Conservation (phyloP, 2,113 vertebrate genomes). For the Podocnemis expansa region DNA sequence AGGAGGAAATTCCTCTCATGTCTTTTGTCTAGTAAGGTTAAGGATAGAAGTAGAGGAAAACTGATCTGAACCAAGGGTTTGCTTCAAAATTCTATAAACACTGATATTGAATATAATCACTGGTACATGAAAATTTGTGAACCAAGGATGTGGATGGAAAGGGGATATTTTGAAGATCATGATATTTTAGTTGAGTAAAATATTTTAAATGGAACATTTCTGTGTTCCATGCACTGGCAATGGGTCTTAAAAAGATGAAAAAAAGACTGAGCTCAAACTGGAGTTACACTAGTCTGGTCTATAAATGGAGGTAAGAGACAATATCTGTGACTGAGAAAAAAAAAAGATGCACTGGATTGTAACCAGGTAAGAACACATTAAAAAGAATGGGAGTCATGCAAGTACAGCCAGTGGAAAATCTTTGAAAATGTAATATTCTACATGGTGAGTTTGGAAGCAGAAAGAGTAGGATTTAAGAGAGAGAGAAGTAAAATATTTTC, state of each 20-base stretch:
- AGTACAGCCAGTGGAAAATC: not conserved
- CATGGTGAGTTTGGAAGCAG: not conserved
- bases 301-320: slow-evolving; percentile 8
- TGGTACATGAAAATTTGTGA: not conserved
- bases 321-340: not conserved
- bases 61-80: not conserved
- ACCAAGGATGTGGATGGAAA: not conserved
- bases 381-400: not conserved
- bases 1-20: not conserved
- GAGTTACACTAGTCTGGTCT: not conserved
- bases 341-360: not conserved
- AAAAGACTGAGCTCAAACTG: not conserved
- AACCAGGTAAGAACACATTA: not conserved
- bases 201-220: not conserved
- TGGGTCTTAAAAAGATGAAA: not conserved
- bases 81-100: not conserved
- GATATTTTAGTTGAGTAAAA: not conserved
- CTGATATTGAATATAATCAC: not conserved
- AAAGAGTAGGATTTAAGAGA: not conserved
- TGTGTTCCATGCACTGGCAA: not conserved
- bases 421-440: slow-evolving; percentile 21
- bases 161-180: not conserved
- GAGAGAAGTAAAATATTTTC: slow-evolving; percentile 6
- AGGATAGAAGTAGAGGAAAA: not conserved
- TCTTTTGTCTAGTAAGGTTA: not conserved